These are phyloP conservation scores for Capreolus pygargus DNA, from an alignment of 2,113 vertebrate genomes.

Conservation along the genomic window DNA sequence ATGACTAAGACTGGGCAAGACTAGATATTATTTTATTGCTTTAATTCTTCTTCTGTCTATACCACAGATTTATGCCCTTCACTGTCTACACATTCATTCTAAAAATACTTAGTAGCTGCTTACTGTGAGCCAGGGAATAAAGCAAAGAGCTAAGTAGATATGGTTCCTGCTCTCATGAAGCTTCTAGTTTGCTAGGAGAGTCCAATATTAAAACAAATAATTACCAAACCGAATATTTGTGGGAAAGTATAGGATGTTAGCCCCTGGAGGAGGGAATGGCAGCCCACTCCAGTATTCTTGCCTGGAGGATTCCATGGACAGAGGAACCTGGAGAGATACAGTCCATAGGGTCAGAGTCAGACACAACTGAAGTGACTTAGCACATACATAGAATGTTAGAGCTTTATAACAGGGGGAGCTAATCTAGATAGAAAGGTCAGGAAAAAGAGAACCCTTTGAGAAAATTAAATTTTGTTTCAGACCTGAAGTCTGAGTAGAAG, in stretches of 20 bases:
- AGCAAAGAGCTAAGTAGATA: neutral
- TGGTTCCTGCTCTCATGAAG: neutral
- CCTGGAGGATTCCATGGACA: neutral
- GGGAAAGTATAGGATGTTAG: neutral
- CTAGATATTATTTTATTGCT: neutral
- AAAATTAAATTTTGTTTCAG: slow-evolving; percentile 17
- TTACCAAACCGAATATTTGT: neutral
- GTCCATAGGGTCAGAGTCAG: neutral
- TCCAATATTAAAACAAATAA: slow-evolving; percentile 17
- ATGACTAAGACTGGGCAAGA: neutral
- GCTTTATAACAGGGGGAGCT: neutral
- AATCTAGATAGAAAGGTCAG: neutral
- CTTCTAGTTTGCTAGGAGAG: neutral
- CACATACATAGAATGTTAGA: neutral
- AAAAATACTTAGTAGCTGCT: slow-evolving; percentile 10
- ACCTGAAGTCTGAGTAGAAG: neutral
- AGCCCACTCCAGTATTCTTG: neutral
- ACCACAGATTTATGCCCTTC: neutral
- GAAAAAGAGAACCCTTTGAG: neutral
- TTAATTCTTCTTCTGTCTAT: neutral
- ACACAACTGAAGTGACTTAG: neutral
- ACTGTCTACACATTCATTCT: neutral
- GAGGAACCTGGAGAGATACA: neutral
- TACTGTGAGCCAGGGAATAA: neutral
- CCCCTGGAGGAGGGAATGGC: neutral